Evolutionary conservation across 2,797 vertebrate species (phyloP).

Genomic region (Podarcis lilfordi): DNA sequence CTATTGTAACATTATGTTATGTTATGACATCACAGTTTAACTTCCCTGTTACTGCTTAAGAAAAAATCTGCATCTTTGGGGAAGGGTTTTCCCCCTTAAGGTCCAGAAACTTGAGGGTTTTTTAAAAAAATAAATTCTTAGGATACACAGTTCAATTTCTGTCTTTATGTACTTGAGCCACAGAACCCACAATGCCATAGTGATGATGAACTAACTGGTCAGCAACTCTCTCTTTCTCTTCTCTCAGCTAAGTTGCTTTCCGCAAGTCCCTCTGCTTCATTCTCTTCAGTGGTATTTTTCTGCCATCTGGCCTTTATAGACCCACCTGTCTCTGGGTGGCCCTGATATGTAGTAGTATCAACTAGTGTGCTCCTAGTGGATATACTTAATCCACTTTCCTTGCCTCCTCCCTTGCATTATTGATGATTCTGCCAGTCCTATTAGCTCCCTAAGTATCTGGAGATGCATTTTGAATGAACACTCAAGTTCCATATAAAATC

Average conservation of each 20-base stretch:
- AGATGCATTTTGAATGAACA: slow-evolving; percentile 34
- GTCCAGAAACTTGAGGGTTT: neutral
- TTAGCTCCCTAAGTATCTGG: slow-evolving; percentile 39
- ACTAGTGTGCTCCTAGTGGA: slow-evolving; percentile 21
- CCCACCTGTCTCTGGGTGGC: slow-evolving; percentile 13
- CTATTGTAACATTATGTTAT: no score
- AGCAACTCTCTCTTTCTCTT: neutral
- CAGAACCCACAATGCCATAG: neutral
- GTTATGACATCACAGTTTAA: no score
- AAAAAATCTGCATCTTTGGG: no score
- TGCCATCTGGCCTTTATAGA: slow-evolving; percentile 14
- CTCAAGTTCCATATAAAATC: slow-evolving; percentile 39
- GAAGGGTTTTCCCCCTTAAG: neutral
- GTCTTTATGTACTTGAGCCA: neutral
- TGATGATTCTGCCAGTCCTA: slow-evolving; percentile 37
- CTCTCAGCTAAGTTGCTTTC: neutral
- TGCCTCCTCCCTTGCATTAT: slow-evolving; percentile 45
- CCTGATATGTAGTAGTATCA: neutral
- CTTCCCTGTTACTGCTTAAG: no score
- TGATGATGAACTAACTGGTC: neutral
- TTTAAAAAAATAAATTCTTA: neutral
- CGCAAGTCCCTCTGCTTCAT: neutral
- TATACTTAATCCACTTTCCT: slow-evolving; percentile 9
- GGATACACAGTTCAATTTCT: neutral
- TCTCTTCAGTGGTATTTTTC: neutral